Conservation (phyloP, 2,797 vertebrate genomes). For the Hirundo rustica region DNA sequence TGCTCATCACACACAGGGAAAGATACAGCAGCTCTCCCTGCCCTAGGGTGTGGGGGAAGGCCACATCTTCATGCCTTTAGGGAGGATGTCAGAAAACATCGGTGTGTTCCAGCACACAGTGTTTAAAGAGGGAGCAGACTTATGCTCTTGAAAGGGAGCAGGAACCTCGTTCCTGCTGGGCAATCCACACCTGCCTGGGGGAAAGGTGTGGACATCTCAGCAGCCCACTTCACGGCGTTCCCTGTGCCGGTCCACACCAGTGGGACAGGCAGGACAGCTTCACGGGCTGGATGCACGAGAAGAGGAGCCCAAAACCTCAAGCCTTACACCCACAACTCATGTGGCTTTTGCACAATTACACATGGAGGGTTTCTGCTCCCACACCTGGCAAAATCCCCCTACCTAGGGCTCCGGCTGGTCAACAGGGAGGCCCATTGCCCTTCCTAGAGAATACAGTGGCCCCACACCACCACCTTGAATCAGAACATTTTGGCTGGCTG, state of each 20-base stretch:
- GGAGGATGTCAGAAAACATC: background rate
- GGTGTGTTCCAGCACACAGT: background rate
- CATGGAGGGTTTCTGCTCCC: background rate
- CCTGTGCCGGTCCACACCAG: background rate
- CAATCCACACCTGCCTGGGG: background rate
- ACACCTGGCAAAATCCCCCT: background rate
- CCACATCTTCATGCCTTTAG: background rate
- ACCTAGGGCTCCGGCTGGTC: background rate
- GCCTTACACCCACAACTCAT: background rate
- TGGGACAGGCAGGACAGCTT: background rate
- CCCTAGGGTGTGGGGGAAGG: background rate
- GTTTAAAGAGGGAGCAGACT: background rate
- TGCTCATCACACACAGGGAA: fast-evolving
- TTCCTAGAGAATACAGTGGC: background rate
- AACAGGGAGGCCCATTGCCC: background rate
- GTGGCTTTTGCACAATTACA: background rate
- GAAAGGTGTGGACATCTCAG: background rate
- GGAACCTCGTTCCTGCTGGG: background rate
- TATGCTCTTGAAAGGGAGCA: background rate
- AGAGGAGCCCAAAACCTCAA: background rate
- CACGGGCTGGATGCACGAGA: fast-evolving
- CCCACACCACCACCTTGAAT: background rate
- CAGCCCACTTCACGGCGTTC: background rate
- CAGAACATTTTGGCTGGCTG: background rate
- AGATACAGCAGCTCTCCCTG: background rate